These are phyloP conservation scores for Lynx canadensis DNA, from an alignment of 2,113 vertebrate genomes.

Conservation along the genomic window DNA sequence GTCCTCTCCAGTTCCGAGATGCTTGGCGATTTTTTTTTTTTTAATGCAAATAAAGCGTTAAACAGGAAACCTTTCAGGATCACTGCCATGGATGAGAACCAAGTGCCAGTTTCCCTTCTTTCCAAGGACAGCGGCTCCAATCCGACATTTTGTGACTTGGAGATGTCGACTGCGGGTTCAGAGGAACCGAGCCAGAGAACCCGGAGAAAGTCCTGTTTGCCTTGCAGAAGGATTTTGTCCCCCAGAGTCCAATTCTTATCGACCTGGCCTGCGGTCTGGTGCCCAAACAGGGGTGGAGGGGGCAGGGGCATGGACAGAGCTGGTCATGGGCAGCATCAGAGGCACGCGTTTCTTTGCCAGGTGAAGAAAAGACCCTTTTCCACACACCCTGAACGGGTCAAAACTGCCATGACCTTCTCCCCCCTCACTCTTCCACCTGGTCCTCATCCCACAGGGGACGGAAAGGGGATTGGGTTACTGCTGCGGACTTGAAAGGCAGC, in stretches of 20 bases:
- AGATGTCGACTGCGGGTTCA: background rate
- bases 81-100: conserved; percentile 51
- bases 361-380: conserved; percentile 51
- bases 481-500: conserved; percentile 66
- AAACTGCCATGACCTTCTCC: background rate
- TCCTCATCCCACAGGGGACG: conserved; percentile 16
- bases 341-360: conserved; percentile 9
- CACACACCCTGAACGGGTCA: conserved; percentile 50
- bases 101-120: conserved; percentile 59
- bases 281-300: background rate
- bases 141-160: conserved; percentile 73
- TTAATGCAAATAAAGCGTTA: conserved; percentile 58
- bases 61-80: conserved; percentile 66
- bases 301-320: background rate
- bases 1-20: conserved; percentile 63
- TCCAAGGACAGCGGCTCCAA: conserved; percentile 47
- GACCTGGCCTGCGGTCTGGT: background rate
- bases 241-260: background rate
- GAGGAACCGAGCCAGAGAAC: background rate
- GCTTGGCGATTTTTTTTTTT: conserved; percentile 47
- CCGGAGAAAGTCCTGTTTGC: background rate
- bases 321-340: background rate
- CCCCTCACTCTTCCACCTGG: background rate
- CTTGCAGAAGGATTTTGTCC: background rate
- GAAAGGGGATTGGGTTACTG: conserved; percentile 57